phyloP scores from a whole-genome alignment of 2,797 vertebrate species.

The Acipenser transmontanus region DNA sequence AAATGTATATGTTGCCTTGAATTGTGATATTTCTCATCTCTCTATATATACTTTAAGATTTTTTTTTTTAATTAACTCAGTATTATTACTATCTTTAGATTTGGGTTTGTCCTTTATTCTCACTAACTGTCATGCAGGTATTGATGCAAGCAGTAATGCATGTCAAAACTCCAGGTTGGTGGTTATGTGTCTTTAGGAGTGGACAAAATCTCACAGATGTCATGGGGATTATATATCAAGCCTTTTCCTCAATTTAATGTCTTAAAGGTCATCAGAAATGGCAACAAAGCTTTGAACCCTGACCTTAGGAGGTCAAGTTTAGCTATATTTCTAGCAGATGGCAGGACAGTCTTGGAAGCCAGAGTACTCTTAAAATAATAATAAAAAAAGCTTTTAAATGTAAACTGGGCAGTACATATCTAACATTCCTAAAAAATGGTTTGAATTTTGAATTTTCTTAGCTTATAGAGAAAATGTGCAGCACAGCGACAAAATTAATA shows the following conservation, averaged over 20 bases:
- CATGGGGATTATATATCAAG: slow-evolving; percentile 27
- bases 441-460: no score
- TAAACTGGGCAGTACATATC: neutral
- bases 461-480: no score
- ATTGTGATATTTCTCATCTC: slow-evolving; percentile 24
- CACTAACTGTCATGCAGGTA: slow-evolving; percentile 23
- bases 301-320: slow-evolving; percentile 55
- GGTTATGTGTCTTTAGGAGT: slow-evolving; percentile 22
- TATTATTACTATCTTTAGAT: slow-evolving; percentile 14
- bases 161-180: slow-evolving; percentile 19
- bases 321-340: slow-evolving; percentile 55
- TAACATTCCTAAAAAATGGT: no score
- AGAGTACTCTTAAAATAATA: slow-evolving; percentile 22
- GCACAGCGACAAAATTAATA: no score
- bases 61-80: slow-evolving; percentile 34
- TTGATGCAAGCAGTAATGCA: slow-evolving; percentile 19
- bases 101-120: slow-evolving; percentile 31
- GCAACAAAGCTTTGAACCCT: slow-evolving; percentile 39
- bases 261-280: slow-evolving; percentile 15
- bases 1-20: slow-evolving; percentile 16
- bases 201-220: slow-evolving; percentile 33
- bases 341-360: slow-evolving; percentile 48
- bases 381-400: neutral
- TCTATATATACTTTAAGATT: slow-evolving; percentile 34
- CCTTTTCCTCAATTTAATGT: slow-evolving; percentile 17